A percentile compares a stretch with the other conserved stretches of the same genome.
phyloP scores from a whole-genome alignment of 2,113 vertebrate genomes.

The Marmota monax region DNA sequence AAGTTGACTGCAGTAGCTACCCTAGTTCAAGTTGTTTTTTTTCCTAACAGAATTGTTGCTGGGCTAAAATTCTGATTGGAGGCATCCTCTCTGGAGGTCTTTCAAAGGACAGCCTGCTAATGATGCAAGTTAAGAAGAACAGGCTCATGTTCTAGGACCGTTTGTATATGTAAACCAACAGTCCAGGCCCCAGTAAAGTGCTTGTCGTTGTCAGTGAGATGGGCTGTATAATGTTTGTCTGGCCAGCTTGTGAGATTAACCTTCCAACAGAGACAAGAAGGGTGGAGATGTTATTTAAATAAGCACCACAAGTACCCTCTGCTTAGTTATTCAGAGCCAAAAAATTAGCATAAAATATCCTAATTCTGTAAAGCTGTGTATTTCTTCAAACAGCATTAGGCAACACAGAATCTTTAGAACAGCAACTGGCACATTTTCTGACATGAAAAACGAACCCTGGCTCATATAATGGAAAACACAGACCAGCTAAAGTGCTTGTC shows the following conservation, averaged over 20 bases:
- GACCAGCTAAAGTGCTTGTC: not conserved
- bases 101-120: slow-evolving; percentile 58
- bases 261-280: slow-evolving; percentile 61
- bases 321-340: slow-evolving; percentile 6
- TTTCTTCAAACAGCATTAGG: slow-evolving; percentile 49
- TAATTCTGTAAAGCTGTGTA: not conserved
- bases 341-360: slow-evolving; percentile 54
- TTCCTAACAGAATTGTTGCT: not conserved
- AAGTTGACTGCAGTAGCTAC: not conserved
- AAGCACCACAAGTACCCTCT: slow-evolving; percentile 16
- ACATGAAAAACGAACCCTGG: not conserved
- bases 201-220: not conserved
- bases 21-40: not conserved
- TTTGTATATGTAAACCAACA: not conserved
- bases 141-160: slow-evolving; percentile 13
- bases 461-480: not conserved
- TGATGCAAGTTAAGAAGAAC: not conserved
- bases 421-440: slow-evolving; percentile 27
- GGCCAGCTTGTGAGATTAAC: not conserved
- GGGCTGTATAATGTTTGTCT: not conserved
- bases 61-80: slow-evolving; percentile 33
- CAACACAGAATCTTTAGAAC: not conserved
- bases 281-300: slow-evolving; percentile 60
- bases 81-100: slow-evolving; percentile 61
- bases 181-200: not conserved